Percentiles rank a stretch among this genome's conserved stretches.
Conservation (phyloP, 1,140 invertebrate genomes). For the Trissolcus basalis region DNA sequence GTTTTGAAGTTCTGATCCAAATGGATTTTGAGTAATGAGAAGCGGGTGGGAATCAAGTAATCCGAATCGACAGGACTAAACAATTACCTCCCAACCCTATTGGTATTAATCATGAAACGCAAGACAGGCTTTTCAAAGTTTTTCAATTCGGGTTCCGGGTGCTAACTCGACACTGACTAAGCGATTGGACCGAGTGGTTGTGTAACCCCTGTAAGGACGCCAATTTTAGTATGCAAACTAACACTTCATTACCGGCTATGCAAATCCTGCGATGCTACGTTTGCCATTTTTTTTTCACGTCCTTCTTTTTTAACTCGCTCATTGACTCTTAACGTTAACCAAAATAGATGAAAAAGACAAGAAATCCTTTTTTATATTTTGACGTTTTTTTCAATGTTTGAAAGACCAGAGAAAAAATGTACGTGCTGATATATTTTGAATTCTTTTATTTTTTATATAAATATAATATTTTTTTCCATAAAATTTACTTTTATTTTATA, state of each 20-base stretch:
- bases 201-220: slow-evolving; percentile 29
- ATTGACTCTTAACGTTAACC: neutral
- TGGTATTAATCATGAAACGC: slow-evolving; percentile 44
- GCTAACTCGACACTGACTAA: slow-evolving; percentile 46
- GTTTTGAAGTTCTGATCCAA: neutral
- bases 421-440: too few relatives aligned
- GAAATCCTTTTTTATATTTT: too few relatives aligned
- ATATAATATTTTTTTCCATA: too few relatives aligned
- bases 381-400: too few relatives aligned
- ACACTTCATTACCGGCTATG: slow-evolving; percentile 31
- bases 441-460: too few relatives aligned
- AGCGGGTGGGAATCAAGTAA: slow-evolving; percentile 27
- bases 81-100: slow-evolving; percentile 36
- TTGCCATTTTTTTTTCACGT: neutral
- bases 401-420: too few relatives aligned
- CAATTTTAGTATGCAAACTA: slow-evolving; percentile 46
- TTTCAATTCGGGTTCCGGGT: slow-evolving; percentile 35
- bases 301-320: neutral
- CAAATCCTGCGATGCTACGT: neutral
- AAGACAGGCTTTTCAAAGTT: slow-evolving; percentile 51
- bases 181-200: slow-evolving; percentile 25
- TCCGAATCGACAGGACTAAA: slow-evolving; percentile 44
- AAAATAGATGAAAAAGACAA: too few relatives aligned
- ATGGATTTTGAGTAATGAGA: neutral
- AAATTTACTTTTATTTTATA: too few relatives aligned